A percentile compares a stretch with the other conserved stretches of the same genome.
These are phyloP conservation scores for Brachionus rubens DNA, from an alignment of 1,140 invertebrate species.

Conservation along the genomic window DNA sequence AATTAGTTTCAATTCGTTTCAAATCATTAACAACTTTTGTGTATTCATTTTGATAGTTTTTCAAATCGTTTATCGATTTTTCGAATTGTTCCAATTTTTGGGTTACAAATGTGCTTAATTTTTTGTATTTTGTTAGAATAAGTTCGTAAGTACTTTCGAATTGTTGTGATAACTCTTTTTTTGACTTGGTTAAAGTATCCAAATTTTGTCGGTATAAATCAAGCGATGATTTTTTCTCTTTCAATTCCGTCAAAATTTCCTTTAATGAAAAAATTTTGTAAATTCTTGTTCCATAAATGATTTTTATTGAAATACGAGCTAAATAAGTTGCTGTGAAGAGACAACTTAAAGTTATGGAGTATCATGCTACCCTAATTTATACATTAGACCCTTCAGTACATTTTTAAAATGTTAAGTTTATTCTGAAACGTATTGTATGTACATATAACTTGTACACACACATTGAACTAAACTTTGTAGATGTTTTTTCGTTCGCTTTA, in stretches of 20 bases:
- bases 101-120: background rate
- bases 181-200: background rate
- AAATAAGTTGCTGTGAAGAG: too few relatives aligned
- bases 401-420: too few relatives aligned
- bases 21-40: background rate
- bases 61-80: constrained; percentile 11
- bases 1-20: background rate
- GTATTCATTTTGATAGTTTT: constrained; percentile 3
- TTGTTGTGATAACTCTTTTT: background rate
- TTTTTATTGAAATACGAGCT: too few relatives aligned
- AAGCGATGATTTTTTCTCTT: background rate
- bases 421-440: too few relatives aligned
- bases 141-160: background rate
- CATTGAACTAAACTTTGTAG: too few relatives aligned
- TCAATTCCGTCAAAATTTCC: constrained; percentile 2
- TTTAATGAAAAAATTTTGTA: background rate
- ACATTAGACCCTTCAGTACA: too few relatives aligned
- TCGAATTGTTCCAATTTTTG: background rate
- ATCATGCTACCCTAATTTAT: too few relatives aligned
- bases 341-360: too few relatives aligned
- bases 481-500: too few relatives aligned
- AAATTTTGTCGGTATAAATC: background rate
- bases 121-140: constrained; percentile 2
- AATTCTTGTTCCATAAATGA: too few relatives aligned
- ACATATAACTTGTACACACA: too few relatives aligned